Evolutionary conservation across 2,797 vertebrate genomes (phyloP).

Genomic region (Gila robusta): DNA sequence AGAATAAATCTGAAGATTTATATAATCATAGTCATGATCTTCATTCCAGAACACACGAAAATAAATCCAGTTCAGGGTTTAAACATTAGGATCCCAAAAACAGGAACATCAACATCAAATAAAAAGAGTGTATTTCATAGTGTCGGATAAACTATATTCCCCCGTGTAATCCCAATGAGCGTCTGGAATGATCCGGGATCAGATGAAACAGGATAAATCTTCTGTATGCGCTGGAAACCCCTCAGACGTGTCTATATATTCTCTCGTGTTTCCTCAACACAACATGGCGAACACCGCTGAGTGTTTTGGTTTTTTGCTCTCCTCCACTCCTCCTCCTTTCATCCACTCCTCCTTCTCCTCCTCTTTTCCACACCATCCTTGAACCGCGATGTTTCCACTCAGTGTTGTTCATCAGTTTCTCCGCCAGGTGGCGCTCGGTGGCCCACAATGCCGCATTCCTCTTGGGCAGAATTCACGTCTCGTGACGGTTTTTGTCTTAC

Average conservation of each 20-base stretch:
- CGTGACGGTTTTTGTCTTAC: not conserved
- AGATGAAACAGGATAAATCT: not conserved
- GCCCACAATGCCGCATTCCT: not conserved
- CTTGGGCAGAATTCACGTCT: not conserved
- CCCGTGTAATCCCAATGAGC: not conserved
- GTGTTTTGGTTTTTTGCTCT: slow-evolving; percentile 78
- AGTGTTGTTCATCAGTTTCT: accelerated
- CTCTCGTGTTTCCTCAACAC: slow-evolving; percentile 68
- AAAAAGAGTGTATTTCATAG: not conserved
- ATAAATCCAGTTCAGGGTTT: not conserved
- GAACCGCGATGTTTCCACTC: not conserved
- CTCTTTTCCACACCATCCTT: not conserved
- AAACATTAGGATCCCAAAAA: not conserved
- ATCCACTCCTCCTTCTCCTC: slow-evolving; percentile 1
- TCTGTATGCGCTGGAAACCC: slow-evolving; percentile 3
- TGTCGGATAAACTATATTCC: not conserved
- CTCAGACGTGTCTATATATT: not conserved
- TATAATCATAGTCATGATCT: not conserved
- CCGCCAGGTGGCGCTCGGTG: not conserved
- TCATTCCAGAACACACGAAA: not conserved
- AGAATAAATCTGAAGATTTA: slow-evolving; percentile 3
- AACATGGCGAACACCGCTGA: slow-evolving; percentile 80
- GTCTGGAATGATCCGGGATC: slow-evolving; percentile 11
- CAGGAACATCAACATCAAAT: not conserved
- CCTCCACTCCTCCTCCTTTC: slow-evolving; percentile 47